Percentiles rank a stretch among this genome's conserved stretches.
These are phyloP conservation scores for Sturnus vulgaris DNA, from an alignment of 2,113 vertebrate genomes.

Conservation along the genomic window DNA sequence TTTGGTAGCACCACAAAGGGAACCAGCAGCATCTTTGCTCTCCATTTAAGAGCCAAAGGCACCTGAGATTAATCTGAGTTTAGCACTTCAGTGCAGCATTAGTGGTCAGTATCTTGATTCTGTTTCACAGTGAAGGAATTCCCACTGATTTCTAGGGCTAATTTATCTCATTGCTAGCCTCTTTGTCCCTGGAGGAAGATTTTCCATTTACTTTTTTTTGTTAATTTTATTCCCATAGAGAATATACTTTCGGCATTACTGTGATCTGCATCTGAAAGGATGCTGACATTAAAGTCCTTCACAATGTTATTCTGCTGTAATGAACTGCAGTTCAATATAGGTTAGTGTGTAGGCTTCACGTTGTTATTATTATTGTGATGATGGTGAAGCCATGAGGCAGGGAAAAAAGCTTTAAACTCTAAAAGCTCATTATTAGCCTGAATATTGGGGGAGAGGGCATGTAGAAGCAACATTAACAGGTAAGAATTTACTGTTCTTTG, in stretches of 20 bases:
- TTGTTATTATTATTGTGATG: neutral
- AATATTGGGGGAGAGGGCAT: neutral
- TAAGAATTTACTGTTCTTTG: conserved; percentile 2
- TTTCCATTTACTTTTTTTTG: neutral
- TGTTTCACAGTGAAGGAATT: neutral
- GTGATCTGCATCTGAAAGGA: neutral
- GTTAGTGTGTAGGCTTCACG: neutral
- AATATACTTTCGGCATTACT: neutral
- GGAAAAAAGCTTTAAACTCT: neutral
- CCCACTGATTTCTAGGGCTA: neutral
- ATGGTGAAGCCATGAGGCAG: neutral
- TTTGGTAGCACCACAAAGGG: neutral
- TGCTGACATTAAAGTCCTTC: neutral
- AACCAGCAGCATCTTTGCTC: accelerated
- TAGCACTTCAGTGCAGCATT: neutral
- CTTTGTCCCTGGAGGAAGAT: neutral
- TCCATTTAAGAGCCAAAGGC: neutral
- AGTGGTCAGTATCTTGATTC: neutral
- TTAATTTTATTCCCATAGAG: neutral
- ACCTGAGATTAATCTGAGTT: neutral
- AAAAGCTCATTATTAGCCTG: neutral
- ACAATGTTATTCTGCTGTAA: neutral
- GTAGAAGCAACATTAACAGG: neutral
- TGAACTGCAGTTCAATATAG: conserved; percentile 1
- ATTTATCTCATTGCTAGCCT: neutral